Evolutionary conservation across 1,140 invertebrate genomes (phyloP).

Genomic region (Neodiprion virginianus): DNA sequence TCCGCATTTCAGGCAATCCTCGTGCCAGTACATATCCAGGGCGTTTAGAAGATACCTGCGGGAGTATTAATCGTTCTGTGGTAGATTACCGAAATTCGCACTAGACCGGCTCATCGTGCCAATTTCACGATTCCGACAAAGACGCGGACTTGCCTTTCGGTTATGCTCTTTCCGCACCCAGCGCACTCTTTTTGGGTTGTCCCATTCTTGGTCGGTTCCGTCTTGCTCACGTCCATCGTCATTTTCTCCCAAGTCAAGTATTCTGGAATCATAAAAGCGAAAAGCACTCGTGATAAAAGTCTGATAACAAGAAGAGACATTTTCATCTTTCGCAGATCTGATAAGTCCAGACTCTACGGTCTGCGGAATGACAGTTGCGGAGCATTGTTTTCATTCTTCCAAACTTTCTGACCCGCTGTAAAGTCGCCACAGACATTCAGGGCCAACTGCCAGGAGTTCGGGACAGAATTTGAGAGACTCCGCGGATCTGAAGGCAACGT

Average conservation of each 20-base stretch:
- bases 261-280: conserved; percentile 18
- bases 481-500: no score
- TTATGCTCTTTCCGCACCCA: conserved; percentile 78
- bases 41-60: conserved; percentile 76
- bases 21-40: conserved; percentile 91
- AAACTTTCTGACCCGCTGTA: no score
- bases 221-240: conserved; percentile 66
- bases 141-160: conserved; percentile 63
- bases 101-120: not conserved
- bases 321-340: no score
- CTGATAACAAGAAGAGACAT: not conserved
- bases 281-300: conserved; percentile 15
- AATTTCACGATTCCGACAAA: not conserved
- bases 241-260: conserved; percentile 38
- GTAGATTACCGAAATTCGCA: conserved; percentile 5
- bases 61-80: not conserved
- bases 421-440: no score
- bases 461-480: no score
- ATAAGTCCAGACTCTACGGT: no score
- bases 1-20: conserved; percentile 92
- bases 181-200: conserved; percentile 70
- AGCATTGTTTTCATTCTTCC: no score
- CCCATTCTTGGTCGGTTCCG: conserved; percentile 56
- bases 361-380: no score
- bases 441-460: no score